phyloP scores from a whole-genome alignment of 2,888 invertebrate species.

The Agonum fuliginosum region DNA sequence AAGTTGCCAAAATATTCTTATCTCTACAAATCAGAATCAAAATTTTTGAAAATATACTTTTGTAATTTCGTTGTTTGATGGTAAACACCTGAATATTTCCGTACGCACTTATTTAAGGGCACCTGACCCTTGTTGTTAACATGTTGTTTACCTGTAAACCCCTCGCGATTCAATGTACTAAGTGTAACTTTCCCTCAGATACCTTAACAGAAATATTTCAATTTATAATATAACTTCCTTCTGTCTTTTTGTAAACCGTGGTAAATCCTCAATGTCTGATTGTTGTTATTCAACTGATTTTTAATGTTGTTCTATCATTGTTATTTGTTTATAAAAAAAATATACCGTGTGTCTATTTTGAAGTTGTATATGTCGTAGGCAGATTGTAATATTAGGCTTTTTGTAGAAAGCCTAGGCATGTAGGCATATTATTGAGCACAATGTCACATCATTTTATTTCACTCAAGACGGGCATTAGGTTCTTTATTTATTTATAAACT shows the following conservation, averaged over 20 bases:
- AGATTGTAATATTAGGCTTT: no score
- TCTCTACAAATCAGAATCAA: slow-evolving; percentile 23
- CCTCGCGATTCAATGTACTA: background rate
- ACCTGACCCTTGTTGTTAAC: slow-evolving; percentile 22
- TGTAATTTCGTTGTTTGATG: slow-evolving; percentile 28
- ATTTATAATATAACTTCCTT: background rate
- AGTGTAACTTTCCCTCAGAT: slow-evolving; percentile 11
- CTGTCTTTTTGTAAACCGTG: background rate
- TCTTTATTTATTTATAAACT: no score
- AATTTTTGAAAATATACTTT: slow-evolving; percentile 40
- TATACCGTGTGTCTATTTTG: no score
- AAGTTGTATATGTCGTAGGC: no score
- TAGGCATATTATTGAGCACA: no score
- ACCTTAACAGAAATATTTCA: background rate
- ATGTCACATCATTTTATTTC: no score
- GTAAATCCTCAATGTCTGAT: background rate
- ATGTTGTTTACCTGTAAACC: slow-evolving; percentile 37
- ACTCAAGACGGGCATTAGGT: no score
- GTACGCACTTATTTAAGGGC: slow-evolving; percentile 41
- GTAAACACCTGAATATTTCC: slow-evolving; percentile 30
- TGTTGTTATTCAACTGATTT: background rate
- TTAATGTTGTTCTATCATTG: background rate
- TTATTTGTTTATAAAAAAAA: no score
- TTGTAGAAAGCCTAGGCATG: no score
- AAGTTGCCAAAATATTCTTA: slow-evolving; percentile 36